Conservation (phyloP, 2,888 invertebrate species). For the Protula sp. region DNA sequence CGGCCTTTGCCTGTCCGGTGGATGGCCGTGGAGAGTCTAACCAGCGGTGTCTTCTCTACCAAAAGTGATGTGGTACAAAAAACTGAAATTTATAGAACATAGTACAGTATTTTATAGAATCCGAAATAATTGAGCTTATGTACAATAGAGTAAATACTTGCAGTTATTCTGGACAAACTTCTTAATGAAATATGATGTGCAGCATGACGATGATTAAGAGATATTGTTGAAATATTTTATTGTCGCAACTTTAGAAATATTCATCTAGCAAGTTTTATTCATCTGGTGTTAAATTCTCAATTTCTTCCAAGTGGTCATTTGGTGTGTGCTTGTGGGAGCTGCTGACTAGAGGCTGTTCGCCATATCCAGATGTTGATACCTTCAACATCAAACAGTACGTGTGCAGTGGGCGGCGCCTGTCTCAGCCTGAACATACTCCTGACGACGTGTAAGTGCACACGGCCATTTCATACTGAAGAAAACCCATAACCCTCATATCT, state of each 20-base stretch:
- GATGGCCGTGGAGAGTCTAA: conserved; percentile 22
- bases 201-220: too few relatives aligned
- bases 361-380: conserved; percentile 27
- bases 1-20: conserved; percentile 16
- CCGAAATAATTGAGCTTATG: too few relatives aligned
- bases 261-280: too few relatives aligned
- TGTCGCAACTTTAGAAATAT: too few relatives aligned
- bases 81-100: too few relatives aligned
- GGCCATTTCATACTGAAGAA: not conserved
- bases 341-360: conserved; percentile 43
- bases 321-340: conserved; percentile 49
- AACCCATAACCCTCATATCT: too few relatives aligned
- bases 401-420: not conserved
- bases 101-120: too few relatives aligned
- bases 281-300: too few relatives aligned
- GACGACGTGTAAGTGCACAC: not conserved
- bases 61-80: conserved; percentile 23
- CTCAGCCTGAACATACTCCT: not conserved
- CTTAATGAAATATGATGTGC: too few relatives aligned
- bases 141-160: too few relatives aligned
- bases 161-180: too few relatives aligned
- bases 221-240: too few relatives aligned
- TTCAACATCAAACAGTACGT: not conserved
- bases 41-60: conserved; percentile 12
- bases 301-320: conserved; percentile 37